phyloP scores from a whole-genome alignment of 2,888 invertebrate genomes.

The Athetis lepigone region DNA sequence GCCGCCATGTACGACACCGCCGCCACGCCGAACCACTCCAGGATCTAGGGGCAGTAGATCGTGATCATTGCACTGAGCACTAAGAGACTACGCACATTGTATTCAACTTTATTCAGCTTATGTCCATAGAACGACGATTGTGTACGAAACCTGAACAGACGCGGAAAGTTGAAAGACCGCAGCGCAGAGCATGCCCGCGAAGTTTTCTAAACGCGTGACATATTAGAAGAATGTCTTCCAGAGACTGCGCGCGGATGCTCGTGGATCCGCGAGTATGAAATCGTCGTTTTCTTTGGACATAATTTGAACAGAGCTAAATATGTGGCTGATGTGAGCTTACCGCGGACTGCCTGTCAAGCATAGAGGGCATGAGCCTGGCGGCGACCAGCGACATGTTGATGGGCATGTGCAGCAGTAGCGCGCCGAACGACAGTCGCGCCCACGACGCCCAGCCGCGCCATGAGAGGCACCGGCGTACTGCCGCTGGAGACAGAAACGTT shows the following conservation, averaged over 20 bases:
- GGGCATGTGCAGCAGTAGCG: constrained; percentile 85
- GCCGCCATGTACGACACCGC: constrained; percentile 80
- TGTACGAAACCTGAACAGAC: no score
- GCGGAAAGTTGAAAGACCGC: no score
- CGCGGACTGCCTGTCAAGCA: constrained; percentile 74
- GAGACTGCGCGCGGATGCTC: no score
- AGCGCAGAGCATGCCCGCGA: no score
- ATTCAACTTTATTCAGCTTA: neutral
- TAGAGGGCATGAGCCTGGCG: constrained; percentile 72
- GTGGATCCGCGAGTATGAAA: no score
- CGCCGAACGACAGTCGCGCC: constrained; percentile 86
- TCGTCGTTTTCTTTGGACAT: no score
- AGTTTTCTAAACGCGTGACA: no score
- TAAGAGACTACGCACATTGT: no score
- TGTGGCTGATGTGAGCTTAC: constrained; percentile 66
- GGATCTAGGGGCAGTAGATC: constrained; percentile 73
- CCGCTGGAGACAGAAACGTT: constrained; percentile 67
- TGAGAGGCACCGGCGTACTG: constrained; percentile 73
- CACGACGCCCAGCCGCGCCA: constrained; percentile 77
- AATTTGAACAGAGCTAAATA: no score
- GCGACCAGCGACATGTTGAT: constrained; percentile 84
- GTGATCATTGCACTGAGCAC: no score
- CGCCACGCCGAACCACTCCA: constrained; percentile 85
- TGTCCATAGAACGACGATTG: no score
- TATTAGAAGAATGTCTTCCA: no score